phyloP scores from a whole-genome alignment of 2,113 vertebrate species.

The Serranochromis macrocephalus region DNA sequence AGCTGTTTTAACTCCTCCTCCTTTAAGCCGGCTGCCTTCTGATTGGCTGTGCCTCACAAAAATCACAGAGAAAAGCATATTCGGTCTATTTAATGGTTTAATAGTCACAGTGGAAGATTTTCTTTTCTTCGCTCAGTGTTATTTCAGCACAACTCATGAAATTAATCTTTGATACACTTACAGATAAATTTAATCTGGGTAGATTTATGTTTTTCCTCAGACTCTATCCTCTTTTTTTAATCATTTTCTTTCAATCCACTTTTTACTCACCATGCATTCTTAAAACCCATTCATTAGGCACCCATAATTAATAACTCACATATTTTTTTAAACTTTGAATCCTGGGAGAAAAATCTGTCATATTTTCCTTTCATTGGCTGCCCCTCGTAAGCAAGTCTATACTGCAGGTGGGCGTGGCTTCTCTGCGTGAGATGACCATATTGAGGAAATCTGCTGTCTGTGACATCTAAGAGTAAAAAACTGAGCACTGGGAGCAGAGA shows the following conservation, averaged over 20 bases:
- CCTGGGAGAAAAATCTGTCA: neutral
- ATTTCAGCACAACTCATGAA: neutral
- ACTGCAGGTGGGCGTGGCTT: neutral
- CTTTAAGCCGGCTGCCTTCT: neutral
- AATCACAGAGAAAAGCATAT: neutral
- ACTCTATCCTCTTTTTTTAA: neutral
- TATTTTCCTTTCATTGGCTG: neutral
- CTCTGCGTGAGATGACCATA: neutral
- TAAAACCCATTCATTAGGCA: neutral
- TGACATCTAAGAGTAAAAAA: neutral
- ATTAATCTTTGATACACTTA: neutral
- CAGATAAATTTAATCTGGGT: neutral
- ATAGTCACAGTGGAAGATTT: neutral
- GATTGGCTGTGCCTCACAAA: neutral
- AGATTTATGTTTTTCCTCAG: neutral
- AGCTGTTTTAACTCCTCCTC: neutral
- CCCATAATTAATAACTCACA: neutral
- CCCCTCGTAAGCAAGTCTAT: neutral
- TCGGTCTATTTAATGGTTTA: neutral
- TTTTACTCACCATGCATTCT: neutral
- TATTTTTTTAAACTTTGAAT: neutral
- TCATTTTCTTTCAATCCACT: neutral
- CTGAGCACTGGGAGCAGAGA: neutral
- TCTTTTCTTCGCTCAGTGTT: neutral
- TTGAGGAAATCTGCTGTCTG: neutral